Evolutionary conservation across 1,140 invertebrate species (phyloP).

Genomic region (Brachionus plicatilis): DNA sequence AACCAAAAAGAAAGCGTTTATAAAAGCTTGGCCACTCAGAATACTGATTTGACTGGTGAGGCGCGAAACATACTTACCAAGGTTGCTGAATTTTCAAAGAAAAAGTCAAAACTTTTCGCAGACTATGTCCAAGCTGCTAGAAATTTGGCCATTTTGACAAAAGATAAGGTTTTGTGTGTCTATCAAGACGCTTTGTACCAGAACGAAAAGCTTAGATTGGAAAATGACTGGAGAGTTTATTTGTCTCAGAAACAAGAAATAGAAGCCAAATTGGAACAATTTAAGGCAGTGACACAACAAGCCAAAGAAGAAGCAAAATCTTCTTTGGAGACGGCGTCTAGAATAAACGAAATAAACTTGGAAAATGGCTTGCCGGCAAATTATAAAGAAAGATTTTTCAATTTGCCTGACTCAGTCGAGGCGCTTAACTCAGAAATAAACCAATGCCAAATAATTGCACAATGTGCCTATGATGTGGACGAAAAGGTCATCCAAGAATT

Average conservation of each 20-base stretch:
- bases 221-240: conserved; percentile 4
- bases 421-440: conserved; percentile 15
- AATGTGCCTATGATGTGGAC: conserved; percentile 33
- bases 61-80: background rate
- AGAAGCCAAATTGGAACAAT: background rate
- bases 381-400: conserved; percentile 10
- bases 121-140: background rate
- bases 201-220: background rate
- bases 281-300: background rate
- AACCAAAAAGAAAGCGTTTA: background rate
- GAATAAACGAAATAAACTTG: conserved; percentile 26
- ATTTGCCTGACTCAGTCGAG: conserved; percentile 11
- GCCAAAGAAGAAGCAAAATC: conserved; percentile 1
- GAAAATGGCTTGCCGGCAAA: background rate
- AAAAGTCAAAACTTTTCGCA: background rate
- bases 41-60: conserved; percentile 3
- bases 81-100: background rate
- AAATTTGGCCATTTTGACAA: background rate
- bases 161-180: background rate
- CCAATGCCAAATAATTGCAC: conserved; percentile 28
- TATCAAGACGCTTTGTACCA: conserved; percentile 14
- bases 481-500: conserved; percentile 36
- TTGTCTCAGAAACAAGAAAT: conserved; percentile 2
- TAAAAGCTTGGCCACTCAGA: background rate
- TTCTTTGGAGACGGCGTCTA: conserved; percentile 4